These are phyloP conservation scores for Pygoscelis antarcticus DNA, from an alignment of 2,113 vertebrate species.

Conservation along the genomic window DNA sequence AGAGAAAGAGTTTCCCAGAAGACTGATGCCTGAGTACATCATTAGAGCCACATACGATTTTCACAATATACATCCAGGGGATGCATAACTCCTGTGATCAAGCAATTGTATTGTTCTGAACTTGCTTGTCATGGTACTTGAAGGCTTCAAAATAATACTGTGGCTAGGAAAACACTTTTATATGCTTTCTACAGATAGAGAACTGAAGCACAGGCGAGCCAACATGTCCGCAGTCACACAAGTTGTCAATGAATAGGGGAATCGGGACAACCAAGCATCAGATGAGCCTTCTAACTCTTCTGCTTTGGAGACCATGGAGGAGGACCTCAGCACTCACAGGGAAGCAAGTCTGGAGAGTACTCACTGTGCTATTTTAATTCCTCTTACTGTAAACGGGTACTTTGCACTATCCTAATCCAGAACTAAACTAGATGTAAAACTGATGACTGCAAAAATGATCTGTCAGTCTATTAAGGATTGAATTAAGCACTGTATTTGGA, in stretches of 20 bases:
- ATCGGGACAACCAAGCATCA: neutral
- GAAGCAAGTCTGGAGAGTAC: neutral
- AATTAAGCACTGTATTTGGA: neutral
- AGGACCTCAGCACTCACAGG: neutral
- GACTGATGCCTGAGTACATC: neutral
- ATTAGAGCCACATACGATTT: neutral
- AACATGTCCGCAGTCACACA: neutral
- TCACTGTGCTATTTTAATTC: neutral
- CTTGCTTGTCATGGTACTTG: fast-evolving
- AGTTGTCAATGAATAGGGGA: neutral
- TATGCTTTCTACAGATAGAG: neutral
- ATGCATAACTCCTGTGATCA: neutral
- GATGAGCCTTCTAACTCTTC: neutral
- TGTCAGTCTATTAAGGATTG: neutral
- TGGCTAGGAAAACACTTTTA: neutral
- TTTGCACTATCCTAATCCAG: neutral
- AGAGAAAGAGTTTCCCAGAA: neutral
- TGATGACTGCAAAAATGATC: neutral
- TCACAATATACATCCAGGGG: neutral
- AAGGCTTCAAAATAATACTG: neutral
- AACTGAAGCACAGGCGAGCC: neutral
- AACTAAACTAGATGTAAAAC: neutral
- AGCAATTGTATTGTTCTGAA: neutral
- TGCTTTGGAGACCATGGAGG: neutral
- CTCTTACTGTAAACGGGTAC: neutral